Evolutionary conservation across 2,113 vertebrate genomes (phyloP), one percentile per base, ranked within the genome.

Genomic region (Mustela nigripes): DNA sequence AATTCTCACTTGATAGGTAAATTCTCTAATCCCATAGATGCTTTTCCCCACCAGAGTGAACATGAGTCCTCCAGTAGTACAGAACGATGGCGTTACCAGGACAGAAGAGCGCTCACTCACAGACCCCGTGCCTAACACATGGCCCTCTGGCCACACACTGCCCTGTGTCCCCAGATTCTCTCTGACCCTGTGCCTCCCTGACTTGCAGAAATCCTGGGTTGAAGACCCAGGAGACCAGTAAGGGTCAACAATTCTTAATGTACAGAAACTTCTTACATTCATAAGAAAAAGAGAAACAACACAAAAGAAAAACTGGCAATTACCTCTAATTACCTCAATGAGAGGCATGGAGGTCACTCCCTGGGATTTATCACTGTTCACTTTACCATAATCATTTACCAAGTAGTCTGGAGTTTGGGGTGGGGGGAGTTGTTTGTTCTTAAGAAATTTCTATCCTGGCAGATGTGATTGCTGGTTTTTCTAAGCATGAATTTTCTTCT

Each of bases 401-500:
- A 67, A 79, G 26, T 36, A 84, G 26, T 53, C 39, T 96, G 16
- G 36, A 89, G 16, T 36, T 78, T 62, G 50, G 50, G 50, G 11
- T 0, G 33, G 65, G 33, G 7, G 16, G 0, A 19, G 2, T 62
- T 89, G 31, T 89, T 65, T 67, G 31, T 92, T 69, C 42, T 69
- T 4, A 78, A 28, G 42, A 84, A 83, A 81, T 56, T 60, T 92
- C 74, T 63, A 67, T 16, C 10, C 42, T 79, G 33, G 22, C n/a
- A 91, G 39, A 74, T 73, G 24, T 53, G 58, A 89, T 19, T 39
- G 19, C 31, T 62, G 36, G 14, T 87, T 91, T 93, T 78, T 81
- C 63, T 11, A 79, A 85, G 39, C 31, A 22, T 39, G 74, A 85
- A 63, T 95, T 95, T 71, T 93, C 89, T 85, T 76, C 84, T 78